Evolutionary conservation across 2,797 vertebrate genomes (phyloP), one percentile per base, ranked within the genome.

Genomic region (Clarias fuscus): DNA sequence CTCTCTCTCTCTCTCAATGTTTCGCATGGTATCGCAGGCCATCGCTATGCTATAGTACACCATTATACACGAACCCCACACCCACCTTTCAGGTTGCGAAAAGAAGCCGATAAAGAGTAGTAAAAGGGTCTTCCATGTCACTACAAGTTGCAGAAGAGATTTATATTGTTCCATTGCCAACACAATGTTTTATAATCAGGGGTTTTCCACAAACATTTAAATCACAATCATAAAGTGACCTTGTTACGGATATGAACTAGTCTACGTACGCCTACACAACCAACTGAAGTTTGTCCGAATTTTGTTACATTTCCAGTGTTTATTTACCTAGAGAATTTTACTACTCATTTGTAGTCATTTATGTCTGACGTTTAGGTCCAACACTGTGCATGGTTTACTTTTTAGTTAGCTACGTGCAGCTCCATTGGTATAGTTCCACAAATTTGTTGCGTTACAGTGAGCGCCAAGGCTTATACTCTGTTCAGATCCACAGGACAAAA

Each of bases 81-180:
- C 92, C 93, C 92, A 92, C 89, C 88, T 92, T 93, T 94, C 90
- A 93, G 92, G 91, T 93, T 88, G 77, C 87, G 40, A 91, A 94
- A 94, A 94, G 92, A 90, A 93, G 92, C 93, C 92, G 92, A 93
- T 94, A 94, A 94, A 93, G 92, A 89, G 91, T 91, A 88, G 92
- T 93, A 93, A 94, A 94, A 91, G 92, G 86, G 90, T 91, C 92
- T 95, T 94, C 90, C 91, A 94, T 93, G 91, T 94, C 92, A 91
- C 91, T 92, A 94, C 30, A 82, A 30, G 43, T 82, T 86, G 90
- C 86, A 84, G 89, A 91, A 91, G 90, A 88, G 82, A 84, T 91
- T 91, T 92, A 92, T 92, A 93, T 94, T 94, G 91, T 88, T 53
- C 17, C 82, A 76, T 67, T 90, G 91, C 92, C 92, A 93, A 93